Conservation (phyloP, 1,140 invertebrate genomes). For the Heliconius congener region DNA sequence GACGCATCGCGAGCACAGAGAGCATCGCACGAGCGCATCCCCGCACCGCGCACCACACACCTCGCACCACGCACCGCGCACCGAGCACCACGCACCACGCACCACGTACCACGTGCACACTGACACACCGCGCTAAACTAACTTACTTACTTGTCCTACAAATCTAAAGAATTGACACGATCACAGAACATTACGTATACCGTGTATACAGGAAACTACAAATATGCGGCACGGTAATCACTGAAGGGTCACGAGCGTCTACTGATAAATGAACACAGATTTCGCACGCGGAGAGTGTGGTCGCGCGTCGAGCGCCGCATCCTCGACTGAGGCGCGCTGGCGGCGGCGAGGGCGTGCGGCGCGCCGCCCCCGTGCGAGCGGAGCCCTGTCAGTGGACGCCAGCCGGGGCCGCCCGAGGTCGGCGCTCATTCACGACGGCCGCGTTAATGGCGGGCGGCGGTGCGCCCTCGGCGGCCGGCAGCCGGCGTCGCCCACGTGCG, state of each 20-base stretch:
- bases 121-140: slow-evolving; percentile 44
- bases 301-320: slow-evolving; percentile 73
- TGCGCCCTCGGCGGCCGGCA: slow-evolving; percentile 54
- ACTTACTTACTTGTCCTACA: slow-evolving; percentile 43
- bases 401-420: slow-evolving; percentile 69
- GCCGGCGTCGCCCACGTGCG: slow-evolving; percentile 75
- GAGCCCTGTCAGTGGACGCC: slow-evolving; percentile 74
- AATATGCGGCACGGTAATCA: slow-evolving; percentile 55
- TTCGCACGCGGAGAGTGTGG: slow-evolving; percentile 69
- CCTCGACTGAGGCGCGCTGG: slow-evolving; percentile 71
- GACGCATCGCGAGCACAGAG: slow-evolving; percentile 78
- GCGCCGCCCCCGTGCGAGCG: slow-evolving; percentile 67
- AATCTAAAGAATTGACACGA: slow-evolving; percentile 61
- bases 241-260: slow-evolving; percentile 56
- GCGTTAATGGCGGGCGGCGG: slow-evolving; percentile 66
- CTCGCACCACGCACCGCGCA: slow-evolving; percentile 46
- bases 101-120: slow-evolving; percentile 45
- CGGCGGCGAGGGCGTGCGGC: slow-evolving; percentile 61
- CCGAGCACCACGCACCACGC: slow-evolving; percentile 39
- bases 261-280: slow-evolving; percentile 78
- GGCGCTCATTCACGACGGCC: slow-evolving; percentile 78
- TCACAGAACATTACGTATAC: slow-evolving; percentile 68
- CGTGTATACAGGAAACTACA: slow-evolving; percentile 50
- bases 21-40: slow-evolving; percentile 78
- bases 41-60: slow-evolving; percentile 56